These are phyloP conservation scores for Cololabis saira DNA, from an alignment of 2,113 vertebrate genomes.

Conservation along the genomic window DNA sequence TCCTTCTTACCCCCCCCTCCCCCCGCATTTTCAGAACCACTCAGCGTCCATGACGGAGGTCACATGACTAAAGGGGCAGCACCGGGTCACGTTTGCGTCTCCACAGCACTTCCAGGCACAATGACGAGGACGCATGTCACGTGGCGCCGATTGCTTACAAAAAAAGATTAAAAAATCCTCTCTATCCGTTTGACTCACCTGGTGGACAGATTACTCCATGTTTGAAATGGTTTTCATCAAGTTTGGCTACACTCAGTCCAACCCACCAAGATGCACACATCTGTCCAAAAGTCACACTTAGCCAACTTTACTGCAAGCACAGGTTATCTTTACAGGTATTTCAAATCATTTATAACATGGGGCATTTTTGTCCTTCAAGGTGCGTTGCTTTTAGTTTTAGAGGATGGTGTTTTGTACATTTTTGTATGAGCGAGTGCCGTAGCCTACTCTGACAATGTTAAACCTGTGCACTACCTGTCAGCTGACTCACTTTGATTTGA, in stretches of 20 bases:
- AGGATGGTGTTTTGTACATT: constrained; percentile 98
- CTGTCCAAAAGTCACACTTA: constrained; percentile 34
- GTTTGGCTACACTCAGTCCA: constrained; percentile 39
- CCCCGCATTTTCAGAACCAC: constrained; percentile 88
- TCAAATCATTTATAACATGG: constrained; percentile 63
- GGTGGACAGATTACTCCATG: constrained; percentile 51
- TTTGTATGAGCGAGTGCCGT: constrained; percentile 98
- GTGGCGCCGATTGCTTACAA: constrained; percentile 70
- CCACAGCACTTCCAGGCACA: constrained; percentile 92
- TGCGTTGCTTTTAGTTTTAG: constrained; percentile 83
- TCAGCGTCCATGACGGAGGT: constrained; percentile 98
- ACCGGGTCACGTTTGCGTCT: constrained; percentile 90
- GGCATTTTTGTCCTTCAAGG: constrained; percentile 51
- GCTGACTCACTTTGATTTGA: constrained; percentile 86
- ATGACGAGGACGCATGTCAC: constrained; percentile 79
- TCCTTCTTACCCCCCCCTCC: constrained; percentile 4
- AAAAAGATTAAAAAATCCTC: constrained; percentile 56
- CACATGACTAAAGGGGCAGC: constrained; percentile 90
- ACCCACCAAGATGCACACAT: constrained; percentile 33
- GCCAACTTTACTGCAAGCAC: constrained; percentile 58
- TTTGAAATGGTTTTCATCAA: constrained; percentile 58
- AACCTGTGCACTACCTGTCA: constrained; percentile 90
- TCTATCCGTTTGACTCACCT: constrained; percentile 82
- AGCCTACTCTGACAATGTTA: constrained; percentile 88
- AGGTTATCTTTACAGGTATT: constrained; percentile 53